Evolutionary conservation across 2,888 invertebrate species (phyloP).

Genomic region (Drosophila sordidula): DNA sequence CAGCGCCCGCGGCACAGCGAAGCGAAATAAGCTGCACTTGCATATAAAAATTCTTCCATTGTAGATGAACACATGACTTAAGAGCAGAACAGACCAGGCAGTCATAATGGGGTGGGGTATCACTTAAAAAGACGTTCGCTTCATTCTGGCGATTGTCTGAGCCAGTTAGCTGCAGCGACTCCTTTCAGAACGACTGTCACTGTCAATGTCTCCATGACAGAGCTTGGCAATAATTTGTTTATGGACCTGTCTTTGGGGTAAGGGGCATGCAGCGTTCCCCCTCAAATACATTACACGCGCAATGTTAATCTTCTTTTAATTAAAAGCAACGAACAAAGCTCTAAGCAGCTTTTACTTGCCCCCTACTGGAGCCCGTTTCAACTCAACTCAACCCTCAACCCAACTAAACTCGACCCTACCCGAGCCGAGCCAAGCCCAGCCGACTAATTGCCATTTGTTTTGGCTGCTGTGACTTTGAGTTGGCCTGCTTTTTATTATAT

Average conservation of each 20-base stretch:
- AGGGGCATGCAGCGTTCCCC: neutral
- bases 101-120: neutral
- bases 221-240: slow-evolving; percentile 59
- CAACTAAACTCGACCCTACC: neutral
- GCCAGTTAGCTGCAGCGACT: slow-evolving; percentile 34
- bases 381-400: slow-evolving; percentile 5
- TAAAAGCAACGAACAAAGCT: slow-evolving; percentile 63
- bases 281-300: slow-evolving; percentile 65
- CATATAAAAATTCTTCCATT: slow-evolving; percentile 51
- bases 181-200: slow-evolving; percentile 36
- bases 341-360: slow-evolving; percentile 63
- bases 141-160: slow-evolving; percentile 57
- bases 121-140: slow-evolving; percentile 64
- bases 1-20: slow-evolving; percentile 11
- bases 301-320: slow-evolving; percentile 78
- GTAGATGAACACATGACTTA: slow-evolving; percentile 52
- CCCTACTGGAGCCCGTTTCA: slow-evolving; percentile 8
- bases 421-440: slow-evolving; percentile 2
- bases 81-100: slow-evolving; percentile 17
- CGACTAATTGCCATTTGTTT: slow-evolving; percentile 66
- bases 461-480: slow-evolving; percentile 30
- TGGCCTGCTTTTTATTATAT: slow-evolving; percentile 40
- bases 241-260: slow-evolving; percentile 25
- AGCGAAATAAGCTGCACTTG: slow-evolving; percentile 51
- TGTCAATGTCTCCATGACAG: slow-evolving; percentile 69